Percentiles rank a stretch among this genome's conserved stretches.
Conservation (phyloP, 2,797 vertebrate species). For the Etheostoma nigrum region DNA sequence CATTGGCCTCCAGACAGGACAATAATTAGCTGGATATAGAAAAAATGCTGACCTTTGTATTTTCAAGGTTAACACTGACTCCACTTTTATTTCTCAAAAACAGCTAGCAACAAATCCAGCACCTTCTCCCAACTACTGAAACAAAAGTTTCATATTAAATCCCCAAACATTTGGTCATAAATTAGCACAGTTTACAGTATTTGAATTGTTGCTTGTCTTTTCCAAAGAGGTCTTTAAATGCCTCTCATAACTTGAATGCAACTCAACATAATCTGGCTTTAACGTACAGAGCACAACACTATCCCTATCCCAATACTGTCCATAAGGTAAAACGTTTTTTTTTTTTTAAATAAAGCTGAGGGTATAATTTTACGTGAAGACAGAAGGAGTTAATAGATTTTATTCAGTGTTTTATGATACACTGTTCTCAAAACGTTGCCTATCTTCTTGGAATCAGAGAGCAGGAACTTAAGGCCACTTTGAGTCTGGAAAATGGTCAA, state of each 20-base stretch:
- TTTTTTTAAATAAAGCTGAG: slow-evolving; percentile 31
- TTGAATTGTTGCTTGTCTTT: slow-evolving; percentile 10
- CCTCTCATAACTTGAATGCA: neutral
- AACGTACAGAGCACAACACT: slow-evolving; percentile 10
- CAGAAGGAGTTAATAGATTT: slow-evolving; percentile 37
- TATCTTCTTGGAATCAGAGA: slow-evolving; percentile 72
- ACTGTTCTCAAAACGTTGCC: slow-evolving; percentile 53
- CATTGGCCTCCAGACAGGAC: neutral
- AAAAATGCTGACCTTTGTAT: neutral
- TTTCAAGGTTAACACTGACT: neutral
- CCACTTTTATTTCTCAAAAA: slow-evolving; percentile 3
- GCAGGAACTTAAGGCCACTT: slow-evolving; percentile 65
- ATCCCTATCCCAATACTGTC: neutral
- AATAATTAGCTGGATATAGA: neutral
- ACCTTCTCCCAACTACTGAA: neutral
- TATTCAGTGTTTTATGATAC: slow-evolving; percentile 60
- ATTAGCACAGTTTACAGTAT: neutral
- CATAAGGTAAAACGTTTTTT: slow-evolving; percentile 10
- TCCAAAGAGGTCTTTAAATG: neutral
- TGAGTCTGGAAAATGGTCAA: slow-evolving; percentile 74
- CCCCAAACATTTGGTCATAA: neutral
- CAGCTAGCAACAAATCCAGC: neutral
- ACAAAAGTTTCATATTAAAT: neutral
- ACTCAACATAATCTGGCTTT: slow-evolving; percentile 10
- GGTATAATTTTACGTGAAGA: slow-evolving; percentile 41